These are phyloP conservation scores for Drosophila nebulosa DNA, from an alignment of 1,140 invertebrate species.

Conservation along the genomic window DNA sequence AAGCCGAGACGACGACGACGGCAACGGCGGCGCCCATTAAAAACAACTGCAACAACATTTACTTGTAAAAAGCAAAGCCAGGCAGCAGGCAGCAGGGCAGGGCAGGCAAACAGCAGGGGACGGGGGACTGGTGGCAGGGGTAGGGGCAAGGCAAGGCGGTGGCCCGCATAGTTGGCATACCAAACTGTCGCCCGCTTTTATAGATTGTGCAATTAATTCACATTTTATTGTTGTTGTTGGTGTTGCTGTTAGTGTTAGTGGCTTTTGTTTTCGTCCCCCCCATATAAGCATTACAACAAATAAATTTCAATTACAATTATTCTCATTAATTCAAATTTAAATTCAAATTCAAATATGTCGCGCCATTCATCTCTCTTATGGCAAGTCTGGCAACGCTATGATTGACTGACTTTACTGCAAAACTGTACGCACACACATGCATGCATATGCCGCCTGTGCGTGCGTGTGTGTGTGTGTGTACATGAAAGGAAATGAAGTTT, in stretches of 20 bases:
- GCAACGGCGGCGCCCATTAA: constrained; percentile 58
- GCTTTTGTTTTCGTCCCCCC: neutral
- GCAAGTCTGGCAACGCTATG: constrained; percentile 36
- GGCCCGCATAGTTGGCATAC: constrained; percentile 71
- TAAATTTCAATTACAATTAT: constrained; percentile 55
- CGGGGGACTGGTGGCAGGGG: neutral
- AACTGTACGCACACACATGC: constrained; percentile 17
- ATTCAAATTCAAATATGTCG: constrained; percentile 60
- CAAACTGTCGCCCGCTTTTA: constrained; percentile 52
- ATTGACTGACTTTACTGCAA: constrained; percentile 51
- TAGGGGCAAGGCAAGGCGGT: constrained; percentile 38
- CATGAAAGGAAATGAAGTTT: constrained; percentile 60
- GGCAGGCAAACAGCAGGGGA: constrained; percentile 7
- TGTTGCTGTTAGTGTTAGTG: neutral
- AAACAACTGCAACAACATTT: constrained; percentile 36
- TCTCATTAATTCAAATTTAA: constrained; percentile 30
- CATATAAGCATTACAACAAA: constrained; percentile 43
- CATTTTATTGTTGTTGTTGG: constrained; percentile 25
- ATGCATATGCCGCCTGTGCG: constrained; percentile 26
- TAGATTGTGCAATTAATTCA: constrained; percentile 76
- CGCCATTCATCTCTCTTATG: constrained; percentile 35
- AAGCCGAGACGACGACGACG: constrained; percentile 25
- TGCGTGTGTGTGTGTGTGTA: constrained; percentile 17
- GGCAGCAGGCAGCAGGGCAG: constrained; percentile 7
- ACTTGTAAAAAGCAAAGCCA: constrained; percentile 20